Percentiles rank a stretch among this genome's conserved stretches.
Evolutionary conservation across 1,140 invertebrate species (phyloP).

Genomic region (Atopsyche davidsoni): DNA sequence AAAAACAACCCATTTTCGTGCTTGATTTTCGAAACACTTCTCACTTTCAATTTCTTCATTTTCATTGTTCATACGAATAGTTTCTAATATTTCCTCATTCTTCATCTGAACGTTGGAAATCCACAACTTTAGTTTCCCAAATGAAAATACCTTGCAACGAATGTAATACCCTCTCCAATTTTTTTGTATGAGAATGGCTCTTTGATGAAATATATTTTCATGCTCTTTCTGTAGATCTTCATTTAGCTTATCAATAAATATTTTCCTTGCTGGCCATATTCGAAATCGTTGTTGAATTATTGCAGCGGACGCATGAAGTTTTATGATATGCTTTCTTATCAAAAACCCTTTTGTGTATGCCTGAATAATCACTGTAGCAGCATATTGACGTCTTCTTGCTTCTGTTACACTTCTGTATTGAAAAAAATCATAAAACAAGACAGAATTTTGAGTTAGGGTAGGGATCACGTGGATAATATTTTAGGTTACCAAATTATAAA

Average conservation of each 20-base stretch:
- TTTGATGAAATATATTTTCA: constrained; percentile 12
- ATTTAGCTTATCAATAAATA: constrained; percentile 1
- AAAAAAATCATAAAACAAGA: neutral
- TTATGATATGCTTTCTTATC: constrained; percentile 8
- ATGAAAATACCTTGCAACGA: constrained; percentile 40
- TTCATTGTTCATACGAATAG: constrained; percentile 39
- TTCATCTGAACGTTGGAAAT: constrained; percentile 36
- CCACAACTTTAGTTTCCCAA: constrained; percentile 41
- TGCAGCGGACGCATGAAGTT: constrained; percentile 5
- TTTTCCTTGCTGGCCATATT: constrained; percentile 7
- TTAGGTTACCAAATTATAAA: no score
- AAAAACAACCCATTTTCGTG: constrained; percentile 41
- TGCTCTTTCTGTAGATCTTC: constrained; percentile 10
- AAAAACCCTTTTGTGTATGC: constrained; percentile 16
- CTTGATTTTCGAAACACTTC: constrained; percentile 41
- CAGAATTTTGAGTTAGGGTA: no score
- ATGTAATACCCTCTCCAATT: constrained; percentile 42
- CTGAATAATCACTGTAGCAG: constrained; percentile 6
- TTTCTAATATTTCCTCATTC: constrained; percentile 37
- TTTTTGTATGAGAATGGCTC: constrained; percentile 31
- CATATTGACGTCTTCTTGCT: neutral
- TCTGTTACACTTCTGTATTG: constrained; percentile 4
- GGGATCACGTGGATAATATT: no score
- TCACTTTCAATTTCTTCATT: constrained; percentile 38
- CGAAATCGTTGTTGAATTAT: constrained; percentile 17